A percentile compares a stretch with the other conserved stretches of the same genome.
Conservation (phyloP, 1,140 invertebrate genomes). For the Aphelenchoides fujianensis region DNA sequence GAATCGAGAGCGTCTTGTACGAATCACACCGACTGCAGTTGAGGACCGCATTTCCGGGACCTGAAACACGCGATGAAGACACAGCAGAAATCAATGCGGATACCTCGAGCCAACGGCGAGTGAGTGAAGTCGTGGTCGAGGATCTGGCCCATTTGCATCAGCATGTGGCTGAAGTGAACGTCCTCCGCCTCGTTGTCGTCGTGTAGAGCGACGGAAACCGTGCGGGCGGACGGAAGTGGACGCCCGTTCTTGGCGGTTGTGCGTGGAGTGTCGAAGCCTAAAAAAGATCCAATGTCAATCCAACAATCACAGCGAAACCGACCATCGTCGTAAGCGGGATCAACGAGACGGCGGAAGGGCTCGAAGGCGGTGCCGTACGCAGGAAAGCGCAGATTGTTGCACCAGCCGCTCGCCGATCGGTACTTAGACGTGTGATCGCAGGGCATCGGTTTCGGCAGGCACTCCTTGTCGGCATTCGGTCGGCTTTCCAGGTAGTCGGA, state of each 20-base stretch:
- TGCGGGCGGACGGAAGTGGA: constrained; percentile 70
- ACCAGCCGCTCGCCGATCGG: constrained; percentile 74
- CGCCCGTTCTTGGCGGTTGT: constrained; percentile 36
- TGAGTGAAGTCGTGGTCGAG: constrained; percentile 86
- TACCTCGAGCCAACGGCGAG: constrained; percentile 79
- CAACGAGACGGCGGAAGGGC: constrained; percentile 74
- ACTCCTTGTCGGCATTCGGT: constrained; percentile 37
- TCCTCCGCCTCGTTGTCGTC: constrained; percentile 75
- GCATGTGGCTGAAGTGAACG: constrained; percentile 57
- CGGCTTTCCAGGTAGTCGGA: constrained; percentile 43
- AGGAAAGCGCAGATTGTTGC: constrained; percentile 84
- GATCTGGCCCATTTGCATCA: constrained; percentile 71
- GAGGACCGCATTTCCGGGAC: constrained; percentile 54
- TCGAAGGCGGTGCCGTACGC: constrained; percentile 72
- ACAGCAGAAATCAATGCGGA: background rate
- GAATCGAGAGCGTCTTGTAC: constrained; percentile 53
- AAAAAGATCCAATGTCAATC: constrained; percentile 18
- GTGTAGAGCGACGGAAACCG: constrained; percentile 81
- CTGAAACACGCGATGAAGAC: constrained; percentile 21
- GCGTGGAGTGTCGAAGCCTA: constrained; percentile 46
- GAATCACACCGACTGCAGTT: constrained; percentile 59
- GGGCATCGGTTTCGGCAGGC: constrained; percentile 63
- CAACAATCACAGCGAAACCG: constrained; percentile 34
- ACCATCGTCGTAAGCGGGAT: constrained; percentile 84
- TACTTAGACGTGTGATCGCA: constrained; percentile 79